Conservation (phyloP, 2,113 vertebrate species). For the Amphiprion percula region DNA sequence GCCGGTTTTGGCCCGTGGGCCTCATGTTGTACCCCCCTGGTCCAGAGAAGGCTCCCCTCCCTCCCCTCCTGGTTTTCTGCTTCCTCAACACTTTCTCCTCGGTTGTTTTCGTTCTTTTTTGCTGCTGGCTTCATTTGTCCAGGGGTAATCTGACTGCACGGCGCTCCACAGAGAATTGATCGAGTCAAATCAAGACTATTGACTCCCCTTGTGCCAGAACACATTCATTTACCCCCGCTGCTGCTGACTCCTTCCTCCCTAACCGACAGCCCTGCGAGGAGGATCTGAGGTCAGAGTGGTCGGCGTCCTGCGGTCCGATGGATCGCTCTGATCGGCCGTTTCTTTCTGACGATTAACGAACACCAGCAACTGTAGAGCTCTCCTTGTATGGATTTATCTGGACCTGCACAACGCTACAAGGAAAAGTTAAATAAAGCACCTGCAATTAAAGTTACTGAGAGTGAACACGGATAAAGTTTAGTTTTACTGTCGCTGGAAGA, state of each 20-base stretch:
- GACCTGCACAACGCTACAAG: no score
- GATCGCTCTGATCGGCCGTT: neutral
- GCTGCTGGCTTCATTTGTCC: neutral
- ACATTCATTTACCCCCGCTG: constrained; percentile 54
- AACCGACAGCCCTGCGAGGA: constrained; percentile 28
- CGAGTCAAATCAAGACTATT: constrained; percentile 63
- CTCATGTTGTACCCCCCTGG: no score
- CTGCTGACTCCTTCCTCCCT: constrained; percentile 60
- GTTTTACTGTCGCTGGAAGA: neutral
- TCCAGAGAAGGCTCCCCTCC: no score
- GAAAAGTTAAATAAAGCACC: neutral
- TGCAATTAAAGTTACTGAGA: no score
- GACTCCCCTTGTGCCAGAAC: constrained; percentile 55
- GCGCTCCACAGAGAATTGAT: constrained; percentile 56
- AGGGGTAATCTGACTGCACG: constrained; percentile 55
- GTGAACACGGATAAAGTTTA: neutral
- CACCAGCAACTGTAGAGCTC: no score
- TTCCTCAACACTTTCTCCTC: no score
- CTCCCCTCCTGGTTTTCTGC: no score
- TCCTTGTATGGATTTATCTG: neutral
- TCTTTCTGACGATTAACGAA: constrained; percentile 37
- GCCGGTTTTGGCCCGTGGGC: no score
- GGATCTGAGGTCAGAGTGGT: constrained; percentile 22
- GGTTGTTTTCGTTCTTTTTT: no score
- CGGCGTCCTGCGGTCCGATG: constrained; percentile 1